Evolutionary conservation across 2,797 vertebrate genomes (phyloP).

Genomic region (Tenualosa ilisha): DNA sequence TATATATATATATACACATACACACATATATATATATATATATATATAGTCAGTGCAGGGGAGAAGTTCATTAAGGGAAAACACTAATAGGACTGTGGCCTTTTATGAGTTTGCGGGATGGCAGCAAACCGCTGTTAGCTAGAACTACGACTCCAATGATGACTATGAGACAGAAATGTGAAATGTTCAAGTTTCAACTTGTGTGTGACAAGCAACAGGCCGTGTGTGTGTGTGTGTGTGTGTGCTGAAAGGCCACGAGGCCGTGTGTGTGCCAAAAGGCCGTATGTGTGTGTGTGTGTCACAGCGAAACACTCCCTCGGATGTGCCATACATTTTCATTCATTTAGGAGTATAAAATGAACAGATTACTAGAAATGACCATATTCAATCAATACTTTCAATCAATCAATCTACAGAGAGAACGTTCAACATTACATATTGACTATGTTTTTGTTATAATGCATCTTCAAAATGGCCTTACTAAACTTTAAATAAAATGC

Average conservation of each 20-base stretch:
- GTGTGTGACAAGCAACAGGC: too few species aligned
- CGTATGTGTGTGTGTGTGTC: too few species aligned
- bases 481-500: background rate
- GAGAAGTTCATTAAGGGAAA: background rate
- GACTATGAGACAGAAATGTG: too few species aligned
- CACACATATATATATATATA: too few species aligned
- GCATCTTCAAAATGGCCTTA: background rate
- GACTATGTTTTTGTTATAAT: background rate
- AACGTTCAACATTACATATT: background rate
- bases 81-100: background rate
- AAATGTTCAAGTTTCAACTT: too few species aligned
- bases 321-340: background rate
- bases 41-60: background rate
- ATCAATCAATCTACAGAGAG: background rate
- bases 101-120: background rate
- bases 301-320: background rate
- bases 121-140: background rate
- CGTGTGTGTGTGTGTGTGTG: too few species aligned
- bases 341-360: background rate
- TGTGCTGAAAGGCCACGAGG: too few species aligned
- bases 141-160: background rate
- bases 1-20: too few species aligned
- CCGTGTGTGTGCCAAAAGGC: too few species aligned
- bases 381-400: background rate
- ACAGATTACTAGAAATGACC: background rate